A percentile compares a stretch with the other conserved stretches of the same genome.
Evolutionary conservation across 2,797 vertebrate genomes (phyloP).

Genomic region (Anabacerthia variegaticeps): DNA sequence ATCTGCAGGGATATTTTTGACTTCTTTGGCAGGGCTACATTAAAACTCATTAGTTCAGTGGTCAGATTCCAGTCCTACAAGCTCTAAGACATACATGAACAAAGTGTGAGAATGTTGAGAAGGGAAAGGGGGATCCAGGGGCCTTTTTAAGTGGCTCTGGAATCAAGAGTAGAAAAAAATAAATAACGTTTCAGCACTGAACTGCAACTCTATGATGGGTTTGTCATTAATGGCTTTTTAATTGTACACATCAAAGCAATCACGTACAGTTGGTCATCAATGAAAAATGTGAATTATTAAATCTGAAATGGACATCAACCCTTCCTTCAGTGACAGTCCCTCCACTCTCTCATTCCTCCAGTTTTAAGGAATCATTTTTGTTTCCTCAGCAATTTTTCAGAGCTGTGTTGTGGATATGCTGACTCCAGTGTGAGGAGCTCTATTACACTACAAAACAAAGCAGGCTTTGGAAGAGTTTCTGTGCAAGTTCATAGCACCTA

Average conservation of each 20-base stretch:
- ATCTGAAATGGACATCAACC: background rate
- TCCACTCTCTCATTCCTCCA: background rate
- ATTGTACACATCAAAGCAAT: background rate
- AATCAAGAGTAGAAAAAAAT: background rate
- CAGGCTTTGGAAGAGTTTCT: fast-evolving
- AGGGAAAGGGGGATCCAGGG: background rate
- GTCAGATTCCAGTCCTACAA: background rate
- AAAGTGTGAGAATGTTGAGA: background rate
- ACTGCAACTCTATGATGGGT: background rate
- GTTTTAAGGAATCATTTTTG: background rate
- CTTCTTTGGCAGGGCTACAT: background rate
- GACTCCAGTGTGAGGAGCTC: background rate
- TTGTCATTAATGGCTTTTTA: background rate
- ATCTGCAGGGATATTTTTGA: background rate
- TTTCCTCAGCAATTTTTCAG: background rate
- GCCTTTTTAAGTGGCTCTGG: background rate
- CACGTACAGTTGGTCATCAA: background rate
- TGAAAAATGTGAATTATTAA: background rate
- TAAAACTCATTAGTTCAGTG: background rate
- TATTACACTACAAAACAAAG: too few species aligned
- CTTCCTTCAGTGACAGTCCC: background rate
- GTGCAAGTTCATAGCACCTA: background rate
- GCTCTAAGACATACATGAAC: background rate
- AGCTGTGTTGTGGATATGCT: background rate
- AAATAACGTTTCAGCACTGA: background rate